Evolutionary conservation across 2,113 vertebrate genomes (phyloP), one percentile per base, ranked within the genome.

Genomic region (Pionites leucogaster): DNA sequence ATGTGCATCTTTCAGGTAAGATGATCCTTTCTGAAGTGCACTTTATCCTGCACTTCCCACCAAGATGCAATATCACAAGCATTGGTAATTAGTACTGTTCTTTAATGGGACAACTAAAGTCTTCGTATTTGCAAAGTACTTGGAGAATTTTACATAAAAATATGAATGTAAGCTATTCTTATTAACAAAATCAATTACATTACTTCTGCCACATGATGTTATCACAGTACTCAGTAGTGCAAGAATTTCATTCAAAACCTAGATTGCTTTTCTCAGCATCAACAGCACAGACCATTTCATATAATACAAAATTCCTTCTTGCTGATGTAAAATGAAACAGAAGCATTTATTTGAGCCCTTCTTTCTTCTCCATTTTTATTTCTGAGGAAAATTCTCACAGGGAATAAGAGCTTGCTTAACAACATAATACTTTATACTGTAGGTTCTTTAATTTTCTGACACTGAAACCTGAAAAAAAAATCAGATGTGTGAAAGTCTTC

Each of bases 271-370:
- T 83, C 13, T 74, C 18, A 5, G 8, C 44, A 64, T 90, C 64
- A 93, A 47, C 46, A 83, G 20, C 60, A 76, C 16, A 57, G 11
- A 57, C 28, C 1, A 64, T 88, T 83, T 90, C 64, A 91, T 78
- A 33, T 42, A 90, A 92, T 81, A 92, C 74, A 92, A 96, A 95
- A 84, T 20, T 64, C 19, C 39, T 79, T 88, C 62, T 65, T 92
- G 8, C 55, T 81, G 78, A 70, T 85, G 17, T 42, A 86, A 74
- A 88, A 25, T 55, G 33, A 91, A 90, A 91, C 46, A 44, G 59
- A 72, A 53, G 44, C 84, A 42, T 70, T 92, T 96, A 39, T 82
- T 88, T 78, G 37, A 86, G 23, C 18, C 4, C 85, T 77, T 57
- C 28, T 76, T 87, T 59, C 17, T 55, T 84, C 11, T 46, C 76